Conservation (phyloP, 1,140 invertebrate species). For the Eriosoma lanigerum region DNA sequence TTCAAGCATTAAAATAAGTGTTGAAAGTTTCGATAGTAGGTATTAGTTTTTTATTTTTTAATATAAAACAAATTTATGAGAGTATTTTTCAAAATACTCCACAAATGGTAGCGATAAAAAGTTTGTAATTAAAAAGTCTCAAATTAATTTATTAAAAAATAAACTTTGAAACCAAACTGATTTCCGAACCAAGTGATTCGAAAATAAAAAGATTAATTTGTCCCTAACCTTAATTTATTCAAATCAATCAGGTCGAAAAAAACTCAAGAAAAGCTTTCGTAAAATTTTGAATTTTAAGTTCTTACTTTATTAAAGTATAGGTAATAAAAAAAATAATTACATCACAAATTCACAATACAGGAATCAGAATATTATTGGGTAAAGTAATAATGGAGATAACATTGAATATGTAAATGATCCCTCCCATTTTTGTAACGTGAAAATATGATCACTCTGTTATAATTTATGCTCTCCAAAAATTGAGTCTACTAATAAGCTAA, state of each 20-base stretch:
- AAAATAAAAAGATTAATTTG: slow-evolving; percentile 4
- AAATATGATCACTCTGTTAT: too few species aligned
- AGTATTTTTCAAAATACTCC: neutral
- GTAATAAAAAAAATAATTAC: too few species aligned
- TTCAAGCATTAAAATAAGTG: neutral
- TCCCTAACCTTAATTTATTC: neutral
- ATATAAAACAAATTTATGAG: neutral
- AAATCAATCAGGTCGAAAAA: neutral
- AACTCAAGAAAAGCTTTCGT: neutral
- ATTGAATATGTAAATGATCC: too few species aligned
- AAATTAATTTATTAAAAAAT: neutral
- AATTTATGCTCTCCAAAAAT: too few species aligned
- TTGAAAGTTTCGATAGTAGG: neutral
- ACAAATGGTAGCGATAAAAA: neutral
- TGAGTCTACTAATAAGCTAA: too few species aligned
- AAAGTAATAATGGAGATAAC: too few species aligned
- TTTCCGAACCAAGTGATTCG: neutral
- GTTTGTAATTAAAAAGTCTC: neutral
- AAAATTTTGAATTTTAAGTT: neutral
- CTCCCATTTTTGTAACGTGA: too few species aligned
- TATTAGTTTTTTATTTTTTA: neutral
- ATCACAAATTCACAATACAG: too few species aligned
- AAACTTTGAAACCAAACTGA: neutral
- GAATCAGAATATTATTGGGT: too few species aligned
- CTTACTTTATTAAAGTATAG: too few species aligned